Evolutionary conservation across 2,888 invertebrate species (phyloP).

Genomic region (Himalopsyche japonica): DNA sequence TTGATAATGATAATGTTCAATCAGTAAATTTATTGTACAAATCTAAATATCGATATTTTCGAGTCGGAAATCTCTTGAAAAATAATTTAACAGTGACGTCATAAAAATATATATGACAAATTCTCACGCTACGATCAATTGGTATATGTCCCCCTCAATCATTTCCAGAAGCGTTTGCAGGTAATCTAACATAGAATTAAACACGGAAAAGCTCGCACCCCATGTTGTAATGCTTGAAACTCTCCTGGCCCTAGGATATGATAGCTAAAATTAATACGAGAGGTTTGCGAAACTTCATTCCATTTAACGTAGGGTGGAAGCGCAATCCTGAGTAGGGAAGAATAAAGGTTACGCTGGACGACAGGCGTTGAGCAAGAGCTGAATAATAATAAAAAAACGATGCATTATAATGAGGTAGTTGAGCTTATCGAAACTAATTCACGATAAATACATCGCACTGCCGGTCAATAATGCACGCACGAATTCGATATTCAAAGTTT

Average conservation of each 20-base stretch:
- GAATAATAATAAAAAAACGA: too few species aligned
- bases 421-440: too few species aligned
- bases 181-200: conserved; percentile 25
- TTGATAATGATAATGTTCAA: too few species aligned
- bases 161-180: neutral
- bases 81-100: neutral
- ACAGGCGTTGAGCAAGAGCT: too few species aligned
- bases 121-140: conserved; percentile 9
- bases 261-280: neutral
- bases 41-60: too few species aligned
- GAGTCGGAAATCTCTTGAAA: too few species aligned
- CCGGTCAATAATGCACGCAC: too few species aligned
- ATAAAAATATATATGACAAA: neutral
- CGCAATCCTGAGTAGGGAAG: neutral
- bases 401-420: too few species aligned
- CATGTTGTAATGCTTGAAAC: neutral
- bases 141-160: neutral
- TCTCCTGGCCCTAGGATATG: neutral
- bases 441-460: too few species aligned
- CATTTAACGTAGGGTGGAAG: neutral
- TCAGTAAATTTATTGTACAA: too few species aligned
- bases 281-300: neutral
- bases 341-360: neutral
- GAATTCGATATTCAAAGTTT: too few species aligned
- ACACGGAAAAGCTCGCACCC: neutral